Evolutionary conservation across 2,797 vertebrate species (phyloP).

Genomic region (Thripadectes ignobilis): DNA sequence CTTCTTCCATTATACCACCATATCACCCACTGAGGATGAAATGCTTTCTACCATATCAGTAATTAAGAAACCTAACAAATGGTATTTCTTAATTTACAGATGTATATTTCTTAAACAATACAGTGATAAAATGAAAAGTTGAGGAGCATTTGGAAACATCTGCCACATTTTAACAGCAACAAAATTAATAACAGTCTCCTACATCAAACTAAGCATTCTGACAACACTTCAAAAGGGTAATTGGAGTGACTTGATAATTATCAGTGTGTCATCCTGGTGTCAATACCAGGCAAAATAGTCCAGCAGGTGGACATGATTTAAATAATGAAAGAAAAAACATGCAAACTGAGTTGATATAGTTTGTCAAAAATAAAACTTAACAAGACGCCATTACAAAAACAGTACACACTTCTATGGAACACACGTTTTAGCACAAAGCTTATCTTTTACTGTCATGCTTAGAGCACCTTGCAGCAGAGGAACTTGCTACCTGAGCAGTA

Average conservation of each 20-base stretch:
- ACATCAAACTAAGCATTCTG: background rate
- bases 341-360: background rate
- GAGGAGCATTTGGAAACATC: background rate
- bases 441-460: background rate
- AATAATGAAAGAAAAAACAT: background rate
- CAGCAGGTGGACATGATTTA: background rate
- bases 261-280: background rate
- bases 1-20: background rate
- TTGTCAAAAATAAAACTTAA: background rate
- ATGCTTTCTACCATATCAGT: background rate
- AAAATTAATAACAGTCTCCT: background rate
- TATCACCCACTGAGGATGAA: background rate
- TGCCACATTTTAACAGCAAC: background rate
- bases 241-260: background rate
- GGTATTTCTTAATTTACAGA: background rate
- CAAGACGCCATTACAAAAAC: background rate
- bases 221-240: conserved; percentile 1
- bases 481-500: background rate
- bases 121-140: background rate
- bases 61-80: background rate
- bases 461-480: background rate
- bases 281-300: background rate
- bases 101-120: background rate
- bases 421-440: background rate
- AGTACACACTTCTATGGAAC: background rate